phyloP scores from a whole-genome alignment of 1,140 invertebrate species.

The Pectinophora gossypiella region DNA sequence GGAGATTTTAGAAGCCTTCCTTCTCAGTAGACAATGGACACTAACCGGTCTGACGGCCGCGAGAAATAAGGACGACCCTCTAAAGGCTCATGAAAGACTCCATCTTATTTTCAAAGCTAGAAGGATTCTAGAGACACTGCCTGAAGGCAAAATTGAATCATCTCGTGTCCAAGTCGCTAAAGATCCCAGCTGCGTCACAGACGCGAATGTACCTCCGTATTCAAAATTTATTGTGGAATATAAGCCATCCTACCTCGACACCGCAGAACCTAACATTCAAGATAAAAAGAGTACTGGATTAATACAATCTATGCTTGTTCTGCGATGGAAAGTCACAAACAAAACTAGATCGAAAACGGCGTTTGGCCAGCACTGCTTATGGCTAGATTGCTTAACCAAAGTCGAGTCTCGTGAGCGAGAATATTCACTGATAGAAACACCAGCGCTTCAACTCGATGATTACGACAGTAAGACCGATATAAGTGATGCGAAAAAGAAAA shows the following conservation, averaged over 20 bases:
- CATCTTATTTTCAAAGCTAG: constrained; percentile 57
- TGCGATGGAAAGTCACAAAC: constrained; percentile 74
- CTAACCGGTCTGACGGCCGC: constrained; percentile 44
- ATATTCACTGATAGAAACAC: constrained; percentile 15
- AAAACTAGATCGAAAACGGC: constrained; percentile 50
- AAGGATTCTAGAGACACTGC: constrained; percentile 36
- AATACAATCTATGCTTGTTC: constrained; percentile 70
- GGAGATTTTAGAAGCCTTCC: constrained; percentile 56
- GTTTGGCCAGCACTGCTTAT: constrained; percentile 74
- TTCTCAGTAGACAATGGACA: constrained; percentile 66
- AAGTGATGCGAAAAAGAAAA: constrained; percentile 35
- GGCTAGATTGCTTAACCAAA: constrained; percentile 63
- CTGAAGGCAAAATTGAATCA: constrained; percentile 42
- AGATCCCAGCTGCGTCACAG: constrained; percentile 26
- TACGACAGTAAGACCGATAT: constrained; percentile 35
- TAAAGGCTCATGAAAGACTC: constrained; percentile 54
- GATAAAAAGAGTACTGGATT: constrained; percentile 35
- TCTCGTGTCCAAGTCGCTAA: constrained; percentile 51
- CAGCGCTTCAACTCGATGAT: constrained; percentile 36
- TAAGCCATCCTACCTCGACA: constrained; percentile 39
- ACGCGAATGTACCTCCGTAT: constrained; percentile 48
- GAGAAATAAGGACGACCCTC: constrained; percentile 27
- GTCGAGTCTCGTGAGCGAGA: constrained; percentile 37
- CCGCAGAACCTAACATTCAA: constrained; percentile 15
- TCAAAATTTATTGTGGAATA: constrained; percentile 60